These are phyloP conservation scores for Popillia japonica DNA, from an alignment of 1,140 invertebrate species.

Conservation along the genomic window DNA sequence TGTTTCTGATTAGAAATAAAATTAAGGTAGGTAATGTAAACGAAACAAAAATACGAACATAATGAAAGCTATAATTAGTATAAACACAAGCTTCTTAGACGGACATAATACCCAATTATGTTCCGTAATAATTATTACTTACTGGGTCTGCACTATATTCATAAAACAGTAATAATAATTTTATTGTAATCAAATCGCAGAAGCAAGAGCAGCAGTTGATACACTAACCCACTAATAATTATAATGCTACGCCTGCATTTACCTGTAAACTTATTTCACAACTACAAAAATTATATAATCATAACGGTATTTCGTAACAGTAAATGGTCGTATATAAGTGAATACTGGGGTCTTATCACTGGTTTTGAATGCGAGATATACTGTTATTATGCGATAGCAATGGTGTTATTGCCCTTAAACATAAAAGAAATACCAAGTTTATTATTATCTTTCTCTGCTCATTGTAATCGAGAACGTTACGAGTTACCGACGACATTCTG, in stretches of 20 bases:
- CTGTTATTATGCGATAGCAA: not conserved
- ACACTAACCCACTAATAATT: not conserved
- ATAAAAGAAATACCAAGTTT: constrained; percentile 12
- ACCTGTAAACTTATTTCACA: not conserved
- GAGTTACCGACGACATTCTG: too few relatives aligned
- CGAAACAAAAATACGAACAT: too few relatives aligned
- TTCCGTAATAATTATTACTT: too few relatives aligned
- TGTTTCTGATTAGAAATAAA: too few relatives aligned
- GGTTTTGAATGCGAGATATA: not conserved
- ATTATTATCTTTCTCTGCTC: constrained; percentile 2
- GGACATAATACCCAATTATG: too few relatives aligned
- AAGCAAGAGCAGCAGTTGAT: not conserved
- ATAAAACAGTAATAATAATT: too few relatives aligned
- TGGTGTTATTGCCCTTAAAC: not conserved
- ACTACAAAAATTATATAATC: not conserved
- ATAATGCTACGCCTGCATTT: not conserved
- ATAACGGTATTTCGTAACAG: not conserved
- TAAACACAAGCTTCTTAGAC: too few relatives aligned
- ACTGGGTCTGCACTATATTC: too few relatives aligned
- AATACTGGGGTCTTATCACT: constrained; percentile 5
- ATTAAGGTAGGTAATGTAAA: too few relatives aligned
- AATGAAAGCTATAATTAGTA: too few relatives aligned
- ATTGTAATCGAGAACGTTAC: not conserved
- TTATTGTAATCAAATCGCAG: too few relatives aligned
- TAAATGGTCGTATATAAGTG: not conserved